phyloP scores from a whole-genome alignment of 2,888 invertebrate genomes.

The Melanostoma mellinum region DNA sequence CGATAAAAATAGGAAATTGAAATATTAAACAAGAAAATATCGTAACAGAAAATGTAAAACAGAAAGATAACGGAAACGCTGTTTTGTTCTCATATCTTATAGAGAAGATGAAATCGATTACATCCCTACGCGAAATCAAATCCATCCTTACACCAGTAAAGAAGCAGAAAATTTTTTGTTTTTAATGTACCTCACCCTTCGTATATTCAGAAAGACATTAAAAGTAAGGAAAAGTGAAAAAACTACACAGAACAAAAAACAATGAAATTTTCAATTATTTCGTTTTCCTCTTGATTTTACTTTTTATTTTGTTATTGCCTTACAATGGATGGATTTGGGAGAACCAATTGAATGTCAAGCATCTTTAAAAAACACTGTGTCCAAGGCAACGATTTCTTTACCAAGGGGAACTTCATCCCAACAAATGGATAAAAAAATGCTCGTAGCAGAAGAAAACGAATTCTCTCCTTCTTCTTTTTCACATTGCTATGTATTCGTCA shows the following conservation, averaged over 20 bases:
- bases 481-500: slow-evolving; percentile 48
- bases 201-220: slow-evolving; percentile 7
- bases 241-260: slow-evolving; percentile 23
- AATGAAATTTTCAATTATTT: slow-evolving; percentile 70
- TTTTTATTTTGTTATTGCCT: slow-evolving; percentile 16
- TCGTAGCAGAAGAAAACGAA: slow-evolving; percentile 6
- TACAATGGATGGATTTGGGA: slow-evolving; percentile 44
- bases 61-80: slow-evolving; percentile 27
- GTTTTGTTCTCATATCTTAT: slow-evolving; percentile 39
- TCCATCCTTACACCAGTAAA: slow-evolving; percentile 5
- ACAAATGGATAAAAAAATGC: slow-evolving; percentile 10
- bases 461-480: slow-evolving; percentile 15
- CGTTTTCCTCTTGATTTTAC: slow-evolving; percentile 48
- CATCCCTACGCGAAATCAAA: slow-evolving; percentile 46
- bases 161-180: slow-evolving; percentile 62
- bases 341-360: slow-evolving; percentile 65
- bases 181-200: background rate
- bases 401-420: slow-evolving; percentile 15
- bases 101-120: slow-evolving; percentile 51
- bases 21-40: slow-evolving; percentile 42
- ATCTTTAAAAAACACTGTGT: slow-evolving; percentile 49
- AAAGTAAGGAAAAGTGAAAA: slow-evolving; percentile 15
- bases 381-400: slow-evolving; percentile 40
- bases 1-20: slow-evolving; percentile 50
- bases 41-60: slow-evolving; percentile 10